A percentile compares a stretch with the other conserved stretches of the same genome.
phyloP scores from a whole-genome alignment of 1,140 invertebrate species.

The Zaprionus gabonicus region DNA sequence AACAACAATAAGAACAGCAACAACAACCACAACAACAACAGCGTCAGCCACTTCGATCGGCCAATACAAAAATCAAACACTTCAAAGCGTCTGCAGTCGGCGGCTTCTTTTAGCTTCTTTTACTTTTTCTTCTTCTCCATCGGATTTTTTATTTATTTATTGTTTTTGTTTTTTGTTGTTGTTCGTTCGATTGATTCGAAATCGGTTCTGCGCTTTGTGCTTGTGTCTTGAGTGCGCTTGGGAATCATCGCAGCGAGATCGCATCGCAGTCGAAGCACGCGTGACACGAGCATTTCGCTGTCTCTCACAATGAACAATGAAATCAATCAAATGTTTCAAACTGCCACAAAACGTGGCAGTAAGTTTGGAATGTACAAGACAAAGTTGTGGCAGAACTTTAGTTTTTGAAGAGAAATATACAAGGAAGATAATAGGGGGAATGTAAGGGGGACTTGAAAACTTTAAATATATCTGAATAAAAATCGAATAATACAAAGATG shows the following conservation, averaged over 20 bases:
- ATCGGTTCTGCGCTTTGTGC: slow-evolving; percentile 45
- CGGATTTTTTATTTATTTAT: slow-evolving; percentile 34
- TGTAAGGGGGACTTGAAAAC: neutral
- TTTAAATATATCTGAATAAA: too few relatives aligned
- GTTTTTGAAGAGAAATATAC: neutral
- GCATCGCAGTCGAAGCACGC: neutral
- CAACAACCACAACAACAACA: slow-evolving; percentile 8
- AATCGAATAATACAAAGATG: too few relatives aligned
- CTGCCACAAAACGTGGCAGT: neutral
- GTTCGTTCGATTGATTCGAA: slow-evolving; percentile 48
- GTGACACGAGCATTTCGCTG: slow-evolving; percentile 53
- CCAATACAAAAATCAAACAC: slow-evolving; percentile 81
- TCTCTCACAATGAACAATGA: slow-evolving; percentile 9
- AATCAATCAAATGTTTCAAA: slow-evolving; percentile 32
- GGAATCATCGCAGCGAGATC: slow-evolving; percentile 24
- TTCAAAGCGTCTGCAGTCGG: slow-evolving; percentile 75
- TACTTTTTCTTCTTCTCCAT: neutral
- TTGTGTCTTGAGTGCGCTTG: slow-evolving; percentile 66
- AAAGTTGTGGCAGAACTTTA: neutral
- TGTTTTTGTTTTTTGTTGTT: slow-evolving; percentile 25
- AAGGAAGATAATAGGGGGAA: neutral
- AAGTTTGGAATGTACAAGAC: neutral
- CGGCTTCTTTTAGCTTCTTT: slow-evolving; percentile 50
- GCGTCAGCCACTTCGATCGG: slow-evolving; percentile 58
- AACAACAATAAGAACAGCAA: slow-evolving; percentile 38